Evolutionary conservation across 2,797 vertebrate genomes (phyloP).

Genomic region (Vultur gryphus): DNA sequence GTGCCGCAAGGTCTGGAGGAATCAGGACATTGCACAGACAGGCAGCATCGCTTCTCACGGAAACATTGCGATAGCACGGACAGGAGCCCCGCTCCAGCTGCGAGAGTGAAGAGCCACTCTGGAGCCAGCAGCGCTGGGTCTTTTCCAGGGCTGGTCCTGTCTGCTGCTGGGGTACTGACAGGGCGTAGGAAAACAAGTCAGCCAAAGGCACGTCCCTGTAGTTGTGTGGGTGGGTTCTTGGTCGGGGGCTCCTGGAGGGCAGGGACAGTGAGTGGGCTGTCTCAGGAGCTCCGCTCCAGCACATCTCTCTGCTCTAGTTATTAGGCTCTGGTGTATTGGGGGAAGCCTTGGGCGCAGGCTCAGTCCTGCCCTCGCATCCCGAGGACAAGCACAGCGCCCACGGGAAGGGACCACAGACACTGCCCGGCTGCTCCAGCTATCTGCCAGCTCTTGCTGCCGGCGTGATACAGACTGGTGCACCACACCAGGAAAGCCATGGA

Average conservation of each 20-base stretch:
- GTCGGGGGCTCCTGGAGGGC: neutral
- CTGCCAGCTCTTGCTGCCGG: neutral
- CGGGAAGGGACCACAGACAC: neutral
- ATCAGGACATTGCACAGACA: neutral
- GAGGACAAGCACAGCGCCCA: neutral
- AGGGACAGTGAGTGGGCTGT: neutral
- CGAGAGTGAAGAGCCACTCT: neutral
- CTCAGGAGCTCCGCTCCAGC: neutral
- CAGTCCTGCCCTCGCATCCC: neutral
- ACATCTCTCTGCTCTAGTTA: neutral
- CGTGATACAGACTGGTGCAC: rapidly evolving
- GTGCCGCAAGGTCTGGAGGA: neutral
- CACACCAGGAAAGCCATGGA: neutral
- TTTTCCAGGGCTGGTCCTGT: neutral
- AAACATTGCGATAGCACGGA: rapidly evolving
- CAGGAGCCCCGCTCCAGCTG: neutral
- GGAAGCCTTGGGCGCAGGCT: neutral
- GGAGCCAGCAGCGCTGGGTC: neutral
- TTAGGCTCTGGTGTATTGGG: neutral
- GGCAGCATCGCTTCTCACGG: rapidly evolving
- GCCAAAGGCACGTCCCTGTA: neutral
- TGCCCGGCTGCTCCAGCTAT: neutral
- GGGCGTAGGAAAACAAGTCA: neutral
- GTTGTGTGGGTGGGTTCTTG: neutral
- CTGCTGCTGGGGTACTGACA: neutral